Percentiles rank a stretch among this genome's conserved stretches.
Conservation (phyloP, 2,113 vertebrate genomes). For the Myrmophylax atrothorax region DNA sequence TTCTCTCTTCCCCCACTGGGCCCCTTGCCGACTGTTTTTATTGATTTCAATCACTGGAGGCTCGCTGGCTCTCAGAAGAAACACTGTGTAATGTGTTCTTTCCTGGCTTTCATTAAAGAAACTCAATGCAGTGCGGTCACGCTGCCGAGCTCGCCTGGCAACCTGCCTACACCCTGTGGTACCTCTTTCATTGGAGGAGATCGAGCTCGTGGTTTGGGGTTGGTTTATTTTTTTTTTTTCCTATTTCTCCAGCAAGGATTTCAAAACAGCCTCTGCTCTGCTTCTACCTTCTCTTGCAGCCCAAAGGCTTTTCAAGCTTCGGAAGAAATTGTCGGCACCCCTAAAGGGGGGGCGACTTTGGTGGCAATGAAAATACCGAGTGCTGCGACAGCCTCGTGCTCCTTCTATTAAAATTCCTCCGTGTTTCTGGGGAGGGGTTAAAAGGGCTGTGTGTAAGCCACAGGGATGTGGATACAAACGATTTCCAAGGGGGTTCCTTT, state of each 20-base stretch:
- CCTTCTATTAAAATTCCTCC: conserved; percentile 29
- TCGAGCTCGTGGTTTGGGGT: conserved; percentile 54
- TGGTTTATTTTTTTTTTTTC: neutral
- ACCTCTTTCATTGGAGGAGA: conserved; percentile 74
- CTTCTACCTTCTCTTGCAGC: neutral
- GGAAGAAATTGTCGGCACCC: neutral
- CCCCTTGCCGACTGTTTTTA: conserved; percentile 77
- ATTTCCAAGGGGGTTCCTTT: neutral
- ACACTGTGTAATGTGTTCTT: conserved; percentile 85
- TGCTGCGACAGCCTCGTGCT: neutral
- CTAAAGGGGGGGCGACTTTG: neutral
- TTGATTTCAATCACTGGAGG: conserved; percentile 79
- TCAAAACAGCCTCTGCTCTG: conserved; percentile 31
- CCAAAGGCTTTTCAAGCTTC: neutral
- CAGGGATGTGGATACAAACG: conserved; percentile 3
- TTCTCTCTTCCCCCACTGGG: conserved; percentile 70
- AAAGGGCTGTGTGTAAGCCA: neutral
- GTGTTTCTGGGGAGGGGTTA: neutral
- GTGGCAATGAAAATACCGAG: neutral
- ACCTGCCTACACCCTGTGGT: conserved; percentile 83
- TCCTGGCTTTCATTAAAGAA: conserved; percentile 88
- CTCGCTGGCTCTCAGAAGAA: conserved; percentile 74
- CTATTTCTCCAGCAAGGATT: conserved; percentile 32
- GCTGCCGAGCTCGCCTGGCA: conserved; percentile 82
- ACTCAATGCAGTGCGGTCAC: conserved; percentile 83